Evolutionary conservation across 2,113 vertebrate genomes (phyloP), one percentile per base, ranked within the genome.

Genomic region (Phyllostomus discolor): DNA sequence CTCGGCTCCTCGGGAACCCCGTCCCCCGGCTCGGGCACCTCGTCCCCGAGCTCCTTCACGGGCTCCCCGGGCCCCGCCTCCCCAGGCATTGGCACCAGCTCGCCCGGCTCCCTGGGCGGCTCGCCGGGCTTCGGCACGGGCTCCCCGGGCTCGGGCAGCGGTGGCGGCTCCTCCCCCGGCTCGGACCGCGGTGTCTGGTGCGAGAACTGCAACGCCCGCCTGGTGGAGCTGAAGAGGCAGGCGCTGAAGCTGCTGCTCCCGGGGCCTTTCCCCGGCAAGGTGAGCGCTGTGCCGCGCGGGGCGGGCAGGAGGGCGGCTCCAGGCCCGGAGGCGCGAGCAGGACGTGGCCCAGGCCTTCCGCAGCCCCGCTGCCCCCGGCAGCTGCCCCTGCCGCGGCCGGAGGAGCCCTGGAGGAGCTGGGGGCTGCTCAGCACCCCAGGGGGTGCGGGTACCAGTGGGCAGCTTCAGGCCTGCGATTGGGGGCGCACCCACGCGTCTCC

Each of bases 101-200:
- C 99, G 0, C 99, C 99, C 0, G 99, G 99, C 7, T 99, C 99
- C 33, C 98, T 99, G 11, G 99, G 99, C 41, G 99, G 99, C 67
- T 99, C 99, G 12, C 99, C 99, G 0, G 99, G 99, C 59, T 99
- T 99, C 97, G 99, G 99, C 90, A 99, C 99, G 0, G 99, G 99
- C 96, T 99, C 99, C 20, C 99, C 99, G 0, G 99, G 99, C n/a
- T 99, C 99, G 92, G 99, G 99, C 85, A 99, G 99, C 72, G 99
- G 99, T 84, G 99, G 99, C 87, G 99, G 99, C 96, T 99, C 99
- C 97, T 99, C 99, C 43, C 99, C 99, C 10, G 99, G 99, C 59
- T 99, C 99, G 17, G 99, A 99, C 89, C 99, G 99, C 95, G 99
- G 99, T 79, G 98, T 98, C 85, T 99, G 99, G 99, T 99, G 99